Percentiles rank a stretch among this genome's conserved stretches.
These are phyloP conservation scores for Agonopterix subpropinquella DNA, from an alignment of 2,888 invertebrate genomes.

Conservation along the genomic window DNA sequence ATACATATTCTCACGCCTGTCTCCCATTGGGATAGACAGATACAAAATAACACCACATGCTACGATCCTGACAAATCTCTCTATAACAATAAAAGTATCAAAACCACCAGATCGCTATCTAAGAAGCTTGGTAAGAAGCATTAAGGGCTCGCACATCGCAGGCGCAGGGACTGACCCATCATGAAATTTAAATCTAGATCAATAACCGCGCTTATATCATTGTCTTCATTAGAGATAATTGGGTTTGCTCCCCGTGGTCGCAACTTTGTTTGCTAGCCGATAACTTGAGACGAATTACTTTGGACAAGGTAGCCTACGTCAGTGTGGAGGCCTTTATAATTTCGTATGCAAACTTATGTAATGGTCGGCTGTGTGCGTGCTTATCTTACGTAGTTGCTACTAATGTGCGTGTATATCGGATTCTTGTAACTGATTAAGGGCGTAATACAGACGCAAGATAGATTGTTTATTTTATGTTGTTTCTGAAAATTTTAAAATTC, in stretches of 20 bases:
- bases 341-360: too few species aligned
- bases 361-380: background rate
- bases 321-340: too few species aligned
- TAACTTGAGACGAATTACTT: slow-evolving; percentile 73
- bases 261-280: slow-evolving; percentile 71
- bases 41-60: too few species aligned
- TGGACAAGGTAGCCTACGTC: slow-evolving; percentile 41
- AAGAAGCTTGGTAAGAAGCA: slow-evolving; percentile 67
- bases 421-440: too few species aligned
- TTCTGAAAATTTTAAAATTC: too few species aligned
- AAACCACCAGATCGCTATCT: slow-evolving; percentile 23
- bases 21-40: too few species aligned
- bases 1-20: too few species aligned
- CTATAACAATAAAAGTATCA: slow-evolving; percentile 31
- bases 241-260: slow-evolving; percentile 70
- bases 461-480: too few species aligned
- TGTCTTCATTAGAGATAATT: slow-evolving; percentile 78
- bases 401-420: too few species aligned
- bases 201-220: slow-evolving; percentile 76
- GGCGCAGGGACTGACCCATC: slow-evolving; percentile 74
- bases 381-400: background rate
- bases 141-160: slow-evolving; percentile 71
- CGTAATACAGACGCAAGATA: too few species aligned
- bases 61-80: background rate
- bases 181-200: slow-evolving; percentile 77